phyloP scores from a whole-genome alignment of 2,797 vertebrate genomes.

The Fistularia commersonii region DNA sequence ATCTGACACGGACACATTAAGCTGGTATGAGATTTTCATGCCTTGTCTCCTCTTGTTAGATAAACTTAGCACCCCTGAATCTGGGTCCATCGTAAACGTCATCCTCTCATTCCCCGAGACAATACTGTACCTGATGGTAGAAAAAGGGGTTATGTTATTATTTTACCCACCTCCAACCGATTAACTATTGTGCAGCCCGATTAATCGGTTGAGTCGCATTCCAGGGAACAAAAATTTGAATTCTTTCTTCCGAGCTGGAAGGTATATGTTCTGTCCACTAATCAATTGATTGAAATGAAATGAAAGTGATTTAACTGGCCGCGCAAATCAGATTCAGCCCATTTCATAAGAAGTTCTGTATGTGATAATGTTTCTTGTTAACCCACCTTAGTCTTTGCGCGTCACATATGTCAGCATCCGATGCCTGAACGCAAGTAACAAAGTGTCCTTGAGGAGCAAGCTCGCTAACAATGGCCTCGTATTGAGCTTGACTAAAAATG shows the following conservation, averaged over 20 bases:
- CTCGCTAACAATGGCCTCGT: slow-evolving; percentile 88
- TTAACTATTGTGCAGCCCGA: background rate
- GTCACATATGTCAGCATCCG: slow-evolving; percentile 88
- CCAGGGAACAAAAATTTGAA: too few species aligned
- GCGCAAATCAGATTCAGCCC: too few species aligned
- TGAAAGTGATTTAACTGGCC: background rate
- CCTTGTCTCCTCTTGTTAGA: slow-evolving; percentile 83
- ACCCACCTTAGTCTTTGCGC: slow-evolving; percentile 73
- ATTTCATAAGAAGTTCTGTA: too few species aligned
- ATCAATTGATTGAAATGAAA: too few species aligned
- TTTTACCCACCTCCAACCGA: background rate
- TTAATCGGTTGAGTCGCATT: too few species aligned
- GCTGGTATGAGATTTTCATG: slow-evolving; percentile 80
- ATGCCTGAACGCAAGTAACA: slow-evolving; percentile 89
- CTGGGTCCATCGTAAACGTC: slow-evolving; percentile 84
- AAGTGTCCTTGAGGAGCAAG: slow-evolving; percentile 88
- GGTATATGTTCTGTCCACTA: too few species aligned
- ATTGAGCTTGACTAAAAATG: slow-evolving; percentile 83
- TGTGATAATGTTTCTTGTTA: background rate
- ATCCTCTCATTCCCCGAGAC: slow-evolving; percentile 90
- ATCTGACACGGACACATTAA: slow-evolving; percentile 93
- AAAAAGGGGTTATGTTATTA: background rate
- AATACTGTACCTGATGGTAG: slow-evolving; percentile 82
- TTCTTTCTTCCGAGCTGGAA: too few species aligned
- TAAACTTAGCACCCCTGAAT: slow-evolving; percentile 86